A percentile compares a stretch with the other conserved stretches of the same genome.
Conservation (phyloP, 2,888 invertebrate species). For the Carcina quercana region DNA sequence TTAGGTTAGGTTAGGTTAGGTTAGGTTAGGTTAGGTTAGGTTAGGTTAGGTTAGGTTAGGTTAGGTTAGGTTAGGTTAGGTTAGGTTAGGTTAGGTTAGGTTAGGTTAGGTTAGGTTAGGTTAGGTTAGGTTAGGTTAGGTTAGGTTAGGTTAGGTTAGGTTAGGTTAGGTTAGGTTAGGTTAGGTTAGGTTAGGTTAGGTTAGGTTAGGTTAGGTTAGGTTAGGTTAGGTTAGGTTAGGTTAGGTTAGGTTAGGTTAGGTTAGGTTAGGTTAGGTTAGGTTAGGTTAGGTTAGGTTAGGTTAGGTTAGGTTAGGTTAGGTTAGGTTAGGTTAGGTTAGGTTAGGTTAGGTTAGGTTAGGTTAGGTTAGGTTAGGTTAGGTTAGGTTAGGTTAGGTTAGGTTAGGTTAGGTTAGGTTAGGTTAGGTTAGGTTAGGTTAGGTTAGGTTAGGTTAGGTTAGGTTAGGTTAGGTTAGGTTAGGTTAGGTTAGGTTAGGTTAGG, state of each 20-base stretch:
- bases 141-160: constrained; percentile 6
- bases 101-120: constrained; percentile 8
- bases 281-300: constrained; percentile 8
- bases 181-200: constrained; percentile 8
- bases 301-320: constrained; percentile 8
- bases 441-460: constrained; percentile 8
- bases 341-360: constrained; percentile 8
- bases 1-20: constrained; percentile 7
- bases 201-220: constrained; percentile 8
- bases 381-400: constrained; percentile 8
- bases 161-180: constrained; percentile 9
- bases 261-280: constrained; percentile 8
- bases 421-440: constrained; percentile 8
- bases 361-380: constrained; percentile 8
- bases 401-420: constrained; percentile 8
- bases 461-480: constrained; percentile 8
- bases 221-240: constrained; percentile 9
- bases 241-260: constrained; percentile 9
- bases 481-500: constrained; percentile 8
- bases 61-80: constrained; percentile 6
- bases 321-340: constrained; percentile 8
- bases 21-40: constrained; percentile 9
- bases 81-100: constrained; percentile 9
- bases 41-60: constrained; percentile 8
- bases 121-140: constrained; percentile 8